Conservation (phyloP, 2,113 vertebrate genomes). For the Furnarius figulus region DNA sequence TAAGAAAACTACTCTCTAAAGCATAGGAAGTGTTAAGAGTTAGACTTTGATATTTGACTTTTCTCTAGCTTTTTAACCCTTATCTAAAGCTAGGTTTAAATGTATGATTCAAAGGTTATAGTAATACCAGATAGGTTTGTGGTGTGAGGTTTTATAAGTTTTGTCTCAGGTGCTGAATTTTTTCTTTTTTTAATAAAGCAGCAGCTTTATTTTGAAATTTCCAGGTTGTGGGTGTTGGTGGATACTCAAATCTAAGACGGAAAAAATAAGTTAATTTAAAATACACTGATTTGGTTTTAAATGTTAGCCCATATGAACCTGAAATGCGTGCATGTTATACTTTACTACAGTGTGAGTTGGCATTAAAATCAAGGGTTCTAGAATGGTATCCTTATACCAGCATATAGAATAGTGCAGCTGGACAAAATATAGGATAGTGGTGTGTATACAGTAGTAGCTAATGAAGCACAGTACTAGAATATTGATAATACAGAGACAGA, state of each 20-base stretch:
- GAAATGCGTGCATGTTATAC: not conserved
- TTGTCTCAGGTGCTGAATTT: not conserved
- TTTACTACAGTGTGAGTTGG: not conserved
- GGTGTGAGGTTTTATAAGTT: fast-evolving
- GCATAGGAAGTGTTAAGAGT: not conserved
- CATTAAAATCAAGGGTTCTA: not conserved
- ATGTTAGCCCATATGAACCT: not conserved
- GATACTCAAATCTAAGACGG: not conserved
- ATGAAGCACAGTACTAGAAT: not conserved
- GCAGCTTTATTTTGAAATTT: not conserved
- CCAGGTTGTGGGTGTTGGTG: not conserved
- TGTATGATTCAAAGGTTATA: not conserved
- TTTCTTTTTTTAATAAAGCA: not conserved
- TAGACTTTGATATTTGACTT: not conserved
- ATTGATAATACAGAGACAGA: not conserved
- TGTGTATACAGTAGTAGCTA: not conserved
- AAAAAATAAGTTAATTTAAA: not conserved
- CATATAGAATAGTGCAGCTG: not conserved
- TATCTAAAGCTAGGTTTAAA: not conserved
- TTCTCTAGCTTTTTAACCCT: not conserved
- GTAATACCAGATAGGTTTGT: not conserved
- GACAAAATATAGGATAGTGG: not conserved
- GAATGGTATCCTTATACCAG: not conserved
- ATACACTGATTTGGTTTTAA: not conserved
- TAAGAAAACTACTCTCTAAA: not conserved